phyloP scores from a whole-genome alignment of 2,888 invertebrate species.

The Halocaridina rubra region DNA sequence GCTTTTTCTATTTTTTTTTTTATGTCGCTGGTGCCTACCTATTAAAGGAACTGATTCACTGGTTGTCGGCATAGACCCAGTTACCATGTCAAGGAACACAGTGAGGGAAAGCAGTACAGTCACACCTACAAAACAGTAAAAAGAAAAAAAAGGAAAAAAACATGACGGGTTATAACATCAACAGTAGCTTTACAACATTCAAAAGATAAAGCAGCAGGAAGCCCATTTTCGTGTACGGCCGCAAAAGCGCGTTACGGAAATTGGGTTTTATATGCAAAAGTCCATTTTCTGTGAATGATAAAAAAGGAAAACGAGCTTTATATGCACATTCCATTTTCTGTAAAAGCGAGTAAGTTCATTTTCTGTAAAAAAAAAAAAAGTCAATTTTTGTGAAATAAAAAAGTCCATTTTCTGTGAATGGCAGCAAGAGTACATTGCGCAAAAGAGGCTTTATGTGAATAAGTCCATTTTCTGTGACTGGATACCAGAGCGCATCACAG shows the following conservation, averaged over 20 bases:
- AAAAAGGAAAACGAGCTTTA: too few species aligned
- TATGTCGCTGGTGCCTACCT: constrained; percentile 67
- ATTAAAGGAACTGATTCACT: constrained; percentile 72
- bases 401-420: constrained; percentile 27
- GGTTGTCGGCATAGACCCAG: constrained; percentile 73
- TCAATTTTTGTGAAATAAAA: too few species aligned
- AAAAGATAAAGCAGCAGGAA: constrained; percentile 48
- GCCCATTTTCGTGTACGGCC: too few species aligned
- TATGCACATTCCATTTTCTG: too few species aligned
- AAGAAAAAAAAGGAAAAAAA: constrained; percentile 35
- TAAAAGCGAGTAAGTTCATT: too few species aligned
- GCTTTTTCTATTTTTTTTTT: neutral
- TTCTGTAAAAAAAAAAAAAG: too few species aligned
- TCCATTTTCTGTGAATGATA: too few species aligned
- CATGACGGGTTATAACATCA: constrained; percentile 41
- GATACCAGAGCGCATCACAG: too few species aligned
- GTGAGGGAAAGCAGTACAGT: constrained; percentile 74
- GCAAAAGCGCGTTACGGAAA: too few species aligned
- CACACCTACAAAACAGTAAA: constrained; percentile 70
- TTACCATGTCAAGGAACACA: constrained; percentile 73
- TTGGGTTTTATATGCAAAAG: too few species aligned
- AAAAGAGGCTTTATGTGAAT: too few species aligned
- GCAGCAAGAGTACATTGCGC: neutral
- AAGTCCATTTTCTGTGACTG: too few species aligned
- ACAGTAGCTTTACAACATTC: constrained; percentile 41